These are phyloP conservation scores for Saccostrea cuccullata DNA, from an alignment of 1,140 invertebrate genomes.

Conservation along the genomic window DNA sequence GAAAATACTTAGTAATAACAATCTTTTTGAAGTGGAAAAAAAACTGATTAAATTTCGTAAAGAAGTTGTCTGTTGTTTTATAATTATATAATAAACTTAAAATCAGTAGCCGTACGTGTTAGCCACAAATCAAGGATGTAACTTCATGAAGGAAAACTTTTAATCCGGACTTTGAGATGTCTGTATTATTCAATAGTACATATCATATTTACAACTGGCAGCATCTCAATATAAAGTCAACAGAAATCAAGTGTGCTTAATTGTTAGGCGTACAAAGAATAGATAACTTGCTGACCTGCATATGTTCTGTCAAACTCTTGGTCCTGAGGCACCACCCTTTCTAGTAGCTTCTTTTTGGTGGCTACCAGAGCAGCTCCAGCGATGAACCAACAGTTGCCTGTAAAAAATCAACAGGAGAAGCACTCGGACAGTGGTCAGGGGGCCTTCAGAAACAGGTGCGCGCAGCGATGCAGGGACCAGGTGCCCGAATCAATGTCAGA, in stretches of 20 bases:
- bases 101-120: background rate
- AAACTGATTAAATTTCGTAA: too few species aligned
- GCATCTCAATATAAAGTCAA: too few species aligned
- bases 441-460: background rate
- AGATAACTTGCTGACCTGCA: conserved; percentile 53
- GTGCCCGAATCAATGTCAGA: background rate
- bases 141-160: background rate
- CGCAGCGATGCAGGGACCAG: background rate
- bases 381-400: conserved; percentile 75
- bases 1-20: too few species aligned
- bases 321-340: conserved; percentile 69
- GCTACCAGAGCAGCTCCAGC: conserved; percentile 67
- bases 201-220: background rate
- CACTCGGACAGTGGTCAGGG: background rate
- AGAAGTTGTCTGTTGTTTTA: background rate
- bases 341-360: conserved; percentile 64
- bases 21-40: too few species aligned
- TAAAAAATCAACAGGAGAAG: background rate
- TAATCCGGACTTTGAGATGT: background rate
- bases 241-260: too few species aligned
- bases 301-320: conserved; percentile 68
- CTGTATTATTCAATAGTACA: background rate
- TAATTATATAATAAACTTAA: background rate
- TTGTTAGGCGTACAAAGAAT: too few species aligned
- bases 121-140: background rate